These are phyloP conservation scores for Pelvicachromis taeniatus DNA, from an alignment of 2,113 vertebrate species.

Conservation along the genomic window DNA sequence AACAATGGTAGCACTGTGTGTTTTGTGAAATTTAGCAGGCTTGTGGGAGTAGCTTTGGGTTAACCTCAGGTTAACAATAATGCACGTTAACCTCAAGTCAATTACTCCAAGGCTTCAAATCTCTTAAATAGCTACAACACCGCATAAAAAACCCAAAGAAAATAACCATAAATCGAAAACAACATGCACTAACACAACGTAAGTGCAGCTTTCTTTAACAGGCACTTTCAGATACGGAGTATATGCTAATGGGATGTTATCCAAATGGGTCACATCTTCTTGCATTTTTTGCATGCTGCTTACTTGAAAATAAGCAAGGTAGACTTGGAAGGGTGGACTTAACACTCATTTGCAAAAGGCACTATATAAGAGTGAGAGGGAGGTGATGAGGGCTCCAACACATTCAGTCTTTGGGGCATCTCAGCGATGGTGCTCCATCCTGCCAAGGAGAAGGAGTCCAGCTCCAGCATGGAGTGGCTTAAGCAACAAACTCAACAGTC, in stretches of 20 bases:
- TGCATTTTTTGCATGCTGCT: not conserved
- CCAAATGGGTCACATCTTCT: too few species aligned
- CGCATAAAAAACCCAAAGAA: not conserved
- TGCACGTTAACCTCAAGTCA: not conserved
- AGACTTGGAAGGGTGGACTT: slow-evolving; percentile 6
- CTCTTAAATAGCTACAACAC: not conserved
- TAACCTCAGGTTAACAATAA: not conserved
- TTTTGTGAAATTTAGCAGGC: slow-evolving; percentile 22
- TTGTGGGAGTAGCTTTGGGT: slow-evolving; percentile 20
- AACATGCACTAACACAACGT: not conserved
- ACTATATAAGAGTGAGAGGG: not conserved
- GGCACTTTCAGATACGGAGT: not conserved
- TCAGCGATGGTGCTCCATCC: not conserved
- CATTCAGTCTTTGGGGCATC: not conserved
- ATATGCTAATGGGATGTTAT: not conserved
- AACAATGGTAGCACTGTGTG: slow-evolving; percentile 27
- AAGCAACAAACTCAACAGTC: slow-evolving; percentile 7
- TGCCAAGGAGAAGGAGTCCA: not conserved
- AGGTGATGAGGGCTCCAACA: not conserved
- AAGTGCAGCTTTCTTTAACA: not conserved
- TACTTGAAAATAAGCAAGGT: slow-evolving; percentile 18
- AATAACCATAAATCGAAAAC: not conserved
- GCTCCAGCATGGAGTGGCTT: slow-evolving; percentile 2
- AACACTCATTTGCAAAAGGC: not conserved
- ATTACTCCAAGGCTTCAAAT: not conserved